Evolutionary conservation across 2,888 invertebrate species (phyloP), one percentile per base, ranked within the genome.

Genomic region (Liodrosophila aerea): DNA sequence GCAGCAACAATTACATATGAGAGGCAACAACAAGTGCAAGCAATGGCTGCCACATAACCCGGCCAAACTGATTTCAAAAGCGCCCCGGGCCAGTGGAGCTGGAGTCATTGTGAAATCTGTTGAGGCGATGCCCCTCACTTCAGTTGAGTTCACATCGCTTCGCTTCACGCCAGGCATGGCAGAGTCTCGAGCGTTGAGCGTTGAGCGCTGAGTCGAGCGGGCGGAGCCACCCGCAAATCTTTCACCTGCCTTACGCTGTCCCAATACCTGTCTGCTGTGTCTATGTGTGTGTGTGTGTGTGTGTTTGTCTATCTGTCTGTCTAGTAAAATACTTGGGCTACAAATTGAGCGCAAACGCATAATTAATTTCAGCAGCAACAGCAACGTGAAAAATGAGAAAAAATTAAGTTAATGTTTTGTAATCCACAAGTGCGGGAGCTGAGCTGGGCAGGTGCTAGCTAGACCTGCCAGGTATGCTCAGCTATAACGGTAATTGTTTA

Each of bases 321-420:
- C 3, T 45, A 57, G 41, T 58, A 62, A 65, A 66, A 70, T 68
- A 76, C 81, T 80, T 82, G 62, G 58, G 64, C 80, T 85, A 83
- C 85, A 87, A 85, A 86, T 87, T 85, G 81, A 72, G 85, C 76
- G 76, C 85, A 83, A 85, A 86, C 87, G 80, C 86, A 85, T 87
- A 87, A 87, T 85, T 83, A 85, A 85, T 81, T 85, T 77, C 75
- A 66, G 53, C 76, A 59, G 69, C 46, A 53, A 52, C 8, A 37
- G 33, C 12, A 12, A 50, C 36, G 53, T 70, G 52, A 74, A 62
- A 65, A 83, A 76, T 76, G 65, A 45, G 60, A 64, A 76, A 83
- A 81, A 76, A 63, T 65, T 33, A 84, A 84, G 77, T 73, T 70
- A 66, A 83, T 73, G 81, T 76, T 76, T 85, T 61, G 81, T 84